Evolutionary conservation across 2,797 vertebrate species (phyloP), one percentile per base, ranked within the genome.

Genomic region (Oryzias dopingdopingensis): DNA sequence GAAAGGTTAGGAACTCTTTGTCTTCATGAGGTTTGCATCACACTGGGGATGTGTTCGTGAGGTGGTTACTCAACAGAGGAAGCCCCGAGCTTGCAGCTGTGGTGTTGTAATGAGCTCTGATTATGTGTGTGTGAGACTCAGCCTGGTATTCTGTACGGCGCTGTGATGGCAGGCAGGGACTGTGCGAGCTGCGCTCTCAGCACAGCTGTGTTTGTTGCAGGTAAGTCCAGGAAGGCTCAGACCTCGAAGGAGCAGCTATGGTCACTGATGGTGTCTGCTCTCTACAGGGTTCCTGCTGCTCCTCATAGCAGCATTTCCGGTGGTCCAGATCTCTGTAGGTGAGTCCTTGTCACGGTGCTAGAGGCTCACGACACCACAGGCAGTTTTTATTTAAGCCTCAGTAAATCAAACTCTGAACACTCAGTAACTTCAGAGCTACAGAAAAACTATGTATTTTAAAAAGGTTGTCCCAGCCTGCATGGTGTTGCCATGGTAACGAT

Each of bases 251-350:
- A 42, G 4, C 14, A 23, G 10, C 17, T n/a, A 2, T 4, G 29
- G 18, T 26, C 14, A 42, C 15, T 49, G 6, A 56, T n/a, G 15
- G 1, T 7, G 43, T n/a, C 47, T 6, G n/a, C 32, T 42, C 10
- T 48, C 45, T 17, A 15, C 18, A 63, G 60, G 60, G 49, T 17
- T 15, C 12, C 13, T 40, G 45, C 1, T 43, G 24, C 24, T 55
- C 18, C 16, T 63, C 10, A 2, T 29, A 4, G 13, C 45, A 14
- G 45, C 46, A 0, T 15, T 63, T 18, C 60, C 60, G 0, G 10
- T 55, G 8, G 46, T 42, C 26, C 60, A 55, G 52, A 43, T 62
- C 47, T 29, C 46, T 32, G n/a, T 62, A 4, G 60, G 60, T 62
- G 37, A 62, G 60, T 54, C 29, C 29, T 32, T 7, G 8, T 32